A percentile compares a stretch with the other conserved stretches of the same genome.
Conservation (phyloP, 1,140 invertebrate genomes). For the Drosophila arawakana region DNA sequence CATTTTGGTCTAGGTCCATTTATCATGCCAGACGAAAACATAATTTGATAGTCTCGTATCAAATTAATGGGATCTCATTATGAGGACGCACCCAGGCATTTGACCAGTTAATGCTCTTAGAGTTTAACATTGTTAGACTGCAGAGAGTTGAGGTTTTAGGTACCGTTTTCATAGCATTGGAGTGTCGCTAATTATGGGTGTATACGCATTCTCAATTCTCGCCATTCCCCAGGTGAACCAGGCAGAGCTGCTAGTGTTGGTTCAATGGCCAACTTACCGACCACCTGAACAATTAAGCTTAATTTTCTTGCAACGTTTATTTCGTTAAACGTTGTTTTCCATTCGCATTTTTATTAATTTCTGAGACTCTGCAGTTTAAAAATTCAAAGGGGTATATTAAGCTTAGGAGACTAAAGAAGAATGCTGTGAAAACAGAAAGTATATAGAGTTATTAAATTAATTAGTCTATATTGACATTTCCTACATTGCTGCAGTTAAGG, state of each 20-base stretch:
- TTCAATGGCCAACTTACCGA: constrained; percentile 34
- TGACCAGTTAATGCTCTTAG: constrained; percentile 24
- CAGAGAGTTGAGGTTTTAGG: constrained; percentile 7
- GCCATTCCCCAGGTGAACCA: neutral
- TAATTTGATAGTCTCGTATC: constrained; percentile 47
- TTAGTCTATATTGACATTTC: too few species aligned
- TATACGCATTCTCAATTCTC: neutral
- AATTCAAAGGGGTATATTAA: too few species aligned
- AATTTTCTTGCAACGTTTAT: constrained; percentile 49
- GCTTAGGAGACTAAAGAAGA: too few species aligned
- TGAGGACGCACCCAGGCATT: constrained; percentile 27
- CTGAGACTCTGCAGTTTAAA: too few species aligned
- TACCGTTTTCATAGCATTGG: neutral
- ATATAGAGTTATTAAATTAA: too few species aligned
- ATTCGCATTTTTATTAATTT: constrained; percentile 70
- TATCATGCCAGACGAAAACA: constrained; percentile 33
- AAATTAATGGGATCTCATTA: constrained; percentile 72
- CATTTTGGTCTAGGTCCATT: constrained; percentile 35
- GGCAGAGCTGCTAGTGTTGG: neutral
- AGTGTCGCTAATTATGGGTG: constrained; percentile 40
- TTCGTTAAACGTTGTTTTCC: constrained; percentile 53
- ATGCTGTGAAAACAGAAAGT: too few species aligned
- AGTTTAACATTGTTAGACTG: constrained; percentile 14
- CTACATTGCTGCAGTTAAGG: too few species aligned
- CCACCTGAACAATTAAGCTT: constrained; percentile 63